phyloP scores from a whole-genome alignment of 1,140 invertebrate species.

The Agrilus planipennis region DNA sequence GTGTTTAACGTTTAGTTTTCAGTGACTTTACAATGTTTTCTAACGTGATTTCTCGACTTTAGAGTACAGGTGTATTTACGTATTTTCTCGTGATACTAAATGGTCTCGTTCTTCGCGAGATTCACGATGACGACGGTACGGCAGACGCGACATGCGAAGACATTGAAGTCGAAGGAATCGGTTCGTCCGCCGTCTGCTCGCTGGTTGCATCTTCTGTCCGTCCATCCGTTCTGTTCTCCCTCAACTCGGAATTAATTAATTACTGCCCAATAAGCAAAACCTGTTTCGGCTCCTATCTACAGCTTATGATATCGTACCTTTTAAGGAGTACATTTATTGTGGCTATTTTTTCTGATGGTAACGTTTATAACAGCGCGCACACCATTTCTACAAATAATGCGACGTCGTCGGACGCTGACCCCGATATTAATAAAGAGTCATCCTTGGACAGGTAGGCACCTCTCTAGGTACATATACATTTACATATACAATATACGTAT shows the following conservation, averaged over 20 bases:
- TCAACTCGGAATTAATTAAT: slow-evolving; percentile 24
- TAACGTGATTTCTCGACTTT: too few species aligned
- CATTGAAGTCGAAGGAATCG: background rate
- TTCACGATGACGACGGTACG: too few species aligned
- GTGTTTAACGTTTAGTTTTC: too few species aligned
- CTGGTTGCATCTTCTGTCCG: slow-evolving; percentile 19
- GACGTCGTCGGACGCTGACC: too few species aligned
- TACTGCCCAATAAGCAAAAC: slow-evolving; percentile 20
- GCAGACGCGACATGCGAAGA: background rate
- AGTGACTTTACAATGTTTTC: too few species aligned
- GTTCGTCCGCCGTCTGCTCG: too few species aligned
- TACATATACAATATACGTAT: background rate
- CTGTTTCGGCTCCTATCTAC: slow-evolving; percentile 20
- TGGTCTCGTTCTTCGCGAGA: slow-evolving; percentile 2
- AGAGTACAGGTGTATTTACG: too few species aligned
- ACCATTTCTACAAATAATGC: slow-evolving; percentile 4
- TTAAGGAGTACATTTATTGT: slow-evolving; percentile 23
- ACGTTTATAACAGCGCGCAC: slow-evolving; percentile 1
- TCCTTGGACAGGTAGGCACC: too few species aligned
- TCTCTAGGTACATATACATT: background rate
- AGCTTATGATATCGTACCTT: slow-evolving; percentile 20
- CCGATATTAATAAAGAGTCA: too few species aligned
- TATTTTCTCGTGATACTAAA: too few species aligned
- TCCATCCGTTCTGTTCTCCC: slow-evolving; percentile 14
- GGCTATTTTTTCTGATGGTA: slow-evolving; percentile 19